A percentile compares a stretch with the other conserved stretches of the same genome.
phyloP scores from a whole-genome alignment of 2,888 invertebrate genomes.

The Mimas tiliae region DNA sequence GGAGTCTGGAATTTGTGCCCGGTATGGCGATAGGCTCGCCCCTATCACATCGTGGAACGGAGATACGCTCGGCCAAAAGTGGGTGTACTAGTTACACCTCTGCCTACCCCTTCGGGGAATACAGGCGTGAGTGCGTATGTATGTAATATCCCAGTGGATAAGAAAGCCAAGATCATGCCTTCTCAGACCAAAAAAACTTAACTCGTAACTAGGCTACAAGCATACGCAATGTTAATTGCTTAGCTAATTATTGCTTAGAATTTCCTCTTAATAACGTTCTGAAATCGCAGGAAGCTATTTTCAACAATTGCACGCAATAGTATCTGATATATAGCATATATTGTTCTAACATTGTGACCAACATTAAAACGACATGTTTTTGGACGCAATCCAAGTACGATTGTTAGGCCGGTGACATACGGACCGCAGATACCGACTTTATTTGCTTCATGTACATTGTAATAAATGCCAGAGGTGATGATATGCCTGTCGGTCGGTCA shows the following conservation, averaged over 20 bases:
- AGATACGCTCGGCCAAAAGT: no score
- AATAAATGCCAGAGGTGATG: conserved; percentile 16
- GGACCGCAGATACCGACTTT: neutral
- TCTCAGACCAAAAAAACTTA: no score
- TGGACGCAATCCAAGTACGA: conserved; percentile 29
- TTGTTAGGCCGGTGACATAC: conserved; percentile 23
- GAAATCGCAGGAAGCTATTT: conserved; percentile 21
- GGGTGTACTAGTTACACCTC: no score
- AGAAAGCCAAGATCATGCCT: neutral
- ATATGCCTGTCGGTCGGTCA: neutral
- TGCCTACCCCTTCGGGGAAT: no score
- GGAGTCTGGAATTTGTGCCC: no score
- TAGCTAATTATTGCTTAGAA: neutral
- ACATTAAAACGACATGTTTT: conserved; percentile 26
- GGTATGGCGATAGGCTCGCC: no score
- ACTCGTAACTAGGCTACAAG: no score
- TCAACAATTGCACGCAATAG: conserved; percentile 25
- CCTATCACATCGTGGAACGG: no score
- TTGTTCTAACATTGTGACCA: conserved; percentile 31
- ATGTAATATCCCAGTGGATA: no score
- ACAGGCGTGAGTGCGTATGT: no score
- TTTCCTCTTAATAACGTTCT: conserved; percentile 3
- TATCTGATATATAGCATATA: conserved; percentile 24
- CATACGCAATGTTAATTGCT: neutral
- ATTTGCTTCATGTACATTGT: conserved; percentile 12